Conservation (phyloP, 2,113 vertebrate species). For the Nicator chloris region DNA sequence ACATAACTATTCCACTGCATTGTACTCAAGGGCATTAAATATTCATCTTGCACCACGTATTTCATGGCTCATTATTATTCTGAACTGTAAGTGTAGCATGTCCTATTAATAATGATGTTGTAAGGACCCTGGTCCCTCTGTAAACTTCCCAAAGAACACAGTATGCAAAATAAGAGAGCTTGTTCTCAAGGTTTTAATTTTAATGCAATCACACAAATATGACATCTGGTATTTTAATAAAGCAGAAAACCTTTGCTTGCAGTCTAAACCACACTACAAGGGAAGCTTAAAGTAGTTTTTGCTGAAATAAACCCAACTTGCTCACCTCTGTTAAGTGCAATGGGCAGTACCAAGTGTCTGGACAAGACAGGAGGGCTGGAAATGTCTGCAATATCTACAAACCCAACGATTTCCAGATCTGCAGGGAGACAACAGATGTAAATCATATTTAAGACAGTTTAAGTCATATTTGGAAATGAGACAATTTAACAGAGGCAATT, state of each 20-base stretch:
- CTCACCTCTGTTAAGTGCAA: conserved; percentile 96
- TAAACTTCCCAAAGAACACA: not conserved
- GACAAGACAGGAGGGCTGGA: conserved; percentile 96
- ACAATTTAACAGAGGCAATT: not conserved
- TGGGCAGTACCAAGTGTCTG: conserved; percentile 93
- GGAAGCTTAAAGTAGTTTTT: not conserved
- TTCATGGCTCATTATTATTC: not conserved
- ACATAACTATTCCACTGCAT: not conserved
- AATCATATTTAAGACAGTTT: not conserved
- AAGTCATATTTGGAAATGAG: not conserved
- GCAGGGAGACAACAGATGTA: conserved; percentile 17
- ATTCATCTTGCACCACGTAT: not conserved
- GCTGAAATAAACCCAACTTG: not conserved
- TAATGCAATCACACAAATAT: not conserved
- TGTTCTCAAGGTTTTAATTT: not conserved
- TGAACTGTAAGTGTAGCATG: not conserved
- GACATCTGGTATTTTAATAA: not conserved
- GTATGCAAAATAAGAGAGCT: not conserved
- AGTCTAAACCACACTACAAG: not conserved
- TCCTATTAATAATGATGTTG: not conserved
- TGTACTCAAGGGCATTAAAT: not conserved
- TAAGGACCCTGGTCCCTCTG: not conserved
- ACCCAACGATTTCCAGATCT: conserved; percentile 97
- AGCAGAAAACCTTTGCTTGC: not conserved
- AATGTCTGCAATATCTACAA: conserved; percentile 97